Conservation (phyloP, 92 coral and sea anemone species). For the Bergia puertoricense region DNA sequence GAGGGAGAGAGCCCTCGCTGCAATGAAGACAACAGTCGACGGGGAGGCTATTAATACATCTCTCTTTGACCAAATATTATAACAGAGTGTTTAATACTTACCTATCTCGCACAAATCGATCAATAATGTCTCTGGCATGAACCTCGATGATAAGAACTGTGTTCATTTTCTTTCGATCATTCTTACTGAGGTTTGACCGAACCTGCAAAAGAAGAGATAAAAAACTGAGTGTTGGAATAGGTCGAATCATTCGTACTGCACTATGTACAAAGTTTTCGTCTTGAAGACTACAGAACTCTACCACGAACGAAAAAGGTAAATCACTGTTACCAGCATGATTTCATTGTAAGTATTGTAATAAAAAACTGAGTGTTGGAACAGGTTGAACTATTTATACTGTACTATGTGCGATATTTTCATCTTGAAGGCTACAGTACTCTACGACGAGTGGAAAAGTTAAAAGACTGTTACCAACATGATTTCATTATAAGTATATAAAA, state of each 20-base stretch:
- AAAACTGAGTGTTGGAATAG: too few relatives aligned
- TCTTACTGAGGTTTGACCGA: constrained; percentile 88
- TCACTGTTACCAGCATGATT: background rate
- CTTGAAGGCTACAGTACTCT: background rate
- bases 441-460: too few relatives aligned
- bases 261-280: background rate
- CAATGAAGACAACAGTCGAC: too few relatives aligned
- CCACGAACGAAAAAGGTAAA: background rate
- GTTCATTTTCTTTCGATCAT: constrained; percentile 97
- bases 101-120: constrained; percentile 98
- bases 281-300: background rate
- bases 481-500: too few relatives aligned
- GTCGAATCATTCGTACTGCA: background rate
- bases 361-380: too few relatives aligned
- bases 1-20: too few relatives aligned
- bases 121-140: constrained; percentile 95
- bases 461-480: background rate
- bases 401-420: background rate
- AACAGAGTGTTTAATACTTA: constrained; percentile 25
- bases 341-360: too few relatives aligned
- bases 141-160: constrained; percentile 95
- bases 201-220: constrained; percentile 51
- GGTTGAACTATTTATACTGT: background rate
- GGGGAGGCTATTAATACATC: too few relatives aligned
- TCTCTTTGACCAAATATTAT: too few relatives aligned